phyloP scores from a whole-genome alignment of 2,113 vertebrate genomes.

The Mirza zaza region DNA sequence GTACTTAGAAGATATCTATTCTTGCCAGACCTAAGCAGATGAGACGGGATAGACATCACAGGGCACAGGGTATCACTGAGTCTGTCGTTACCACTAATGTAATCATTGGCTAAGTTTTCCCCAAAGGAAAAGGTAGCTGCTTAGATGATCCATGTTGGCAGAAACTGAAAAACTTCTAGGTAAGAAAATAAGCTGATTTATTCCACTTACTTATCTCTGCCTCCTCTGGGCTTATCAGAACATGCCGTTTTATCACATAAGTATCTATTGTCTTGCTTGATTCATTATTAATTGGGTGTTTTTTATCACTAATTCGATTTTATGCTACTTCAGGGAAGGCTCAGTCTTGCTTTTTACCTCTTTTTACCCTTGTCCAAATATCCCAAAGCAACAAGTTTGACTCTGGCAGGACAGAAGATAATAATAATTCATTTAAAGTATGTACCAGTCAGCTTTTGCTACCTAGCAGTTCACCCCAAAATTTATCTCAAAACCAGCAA shows the following conservation, averaged over 20 bases:
- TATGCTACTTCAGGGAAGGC: neutral
- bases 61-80: neutral
- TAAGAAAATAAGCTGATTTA: constrained; percentile 21
- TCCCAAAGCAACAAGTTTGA: neutral
- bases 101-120: neutral
- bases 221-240: neutral
- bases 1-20: neutral
- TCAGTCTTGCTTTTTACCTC: neutral
- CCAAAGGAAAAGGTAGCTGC: neutral
- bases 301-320: neutral
- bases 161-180: constrained; percentile 34
- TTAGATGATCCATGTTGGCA: neutral
- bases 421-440: neutral
- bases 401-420: neutral
- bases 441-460: neutral
- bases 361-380: neutral
- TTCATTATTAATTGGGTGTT: constrained; percentile 22
- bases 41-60: neutral
- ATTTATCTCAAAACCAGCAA: neutral
- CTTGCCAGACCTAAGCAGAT: neutral
- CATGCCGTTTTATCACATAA: neutral
- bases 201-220: neutral
- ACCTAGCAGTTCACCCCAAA: neutral
- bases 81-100: neutral
- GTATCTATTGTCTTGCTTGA: neutral